phyloP scores from a whole-genome alignment of 2,888 invertebrate species.

The Lasioglossum calceatum region DNA sequence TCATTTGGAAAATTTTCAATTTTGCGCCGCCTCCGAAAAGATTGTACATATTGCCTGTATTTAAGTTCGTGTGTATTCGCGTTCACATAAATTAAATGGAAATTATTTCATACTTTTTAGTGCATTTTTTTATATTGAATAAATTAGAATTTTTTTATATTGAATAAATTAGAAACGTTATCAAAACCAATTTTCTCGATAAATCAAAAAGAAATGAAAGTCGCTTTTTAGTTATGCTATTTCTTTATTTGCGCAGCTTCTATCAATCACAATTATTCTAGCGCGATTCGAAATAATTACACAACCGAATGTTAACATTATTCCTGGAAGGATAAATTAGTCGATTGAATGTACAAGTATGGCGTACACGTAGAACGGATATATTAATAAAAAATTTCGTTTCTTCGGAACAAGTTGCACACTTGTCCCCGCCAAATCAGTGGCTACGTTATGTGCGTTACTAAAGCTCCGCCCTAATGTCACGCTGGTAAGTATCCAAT shows the following conservation, averaged over 20 bases:
- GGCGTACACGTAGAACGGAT: background rate
- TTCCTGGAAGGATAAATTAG: constrained; percentile 13
- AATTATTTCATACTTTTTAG: too few species aligned
- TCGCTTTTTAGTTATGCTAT: background rate
- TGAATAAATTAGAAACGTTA: too few species aligned
- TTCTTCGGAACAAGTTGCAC: background rate
- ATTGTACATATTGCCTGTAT: too few species aligned
- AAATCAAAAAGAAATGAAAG: background rate
- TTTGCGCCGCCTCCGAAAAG: too few species aligned
- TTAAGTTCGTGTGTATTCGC: too few species aligned
- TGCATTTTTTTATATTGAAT: too few species aligned
- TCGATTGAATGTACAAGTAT: constrained; percentile 26
- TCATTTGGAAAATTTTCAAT: too few species aligned
- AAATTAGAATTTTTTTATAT: too few species aligned
- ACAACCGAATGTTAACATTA: background rate
- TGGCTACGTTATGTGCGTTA: constrained; percentile 16
- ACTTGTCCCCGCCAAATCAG: constrained; percentile 4
- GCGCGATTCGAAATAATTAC: background rate
- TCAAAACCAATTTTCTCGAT: background rate
- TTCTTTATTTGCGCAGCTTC: constrained; percentile 31
- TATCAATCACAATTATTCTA: constrained; percentile 11
- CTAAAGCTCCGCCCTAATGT: constrained; percentile 17
- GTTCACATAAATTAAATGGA: too few species aligned
- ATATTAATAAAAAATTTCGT: background rate
- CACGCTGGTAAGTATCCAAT: background rate